Evolutionary conservation across 2,888 invertebrate genomes (phyloP), one percentile per base, ranked within the genome.

Genomic region (Odontocerum albicorne): DNA sequence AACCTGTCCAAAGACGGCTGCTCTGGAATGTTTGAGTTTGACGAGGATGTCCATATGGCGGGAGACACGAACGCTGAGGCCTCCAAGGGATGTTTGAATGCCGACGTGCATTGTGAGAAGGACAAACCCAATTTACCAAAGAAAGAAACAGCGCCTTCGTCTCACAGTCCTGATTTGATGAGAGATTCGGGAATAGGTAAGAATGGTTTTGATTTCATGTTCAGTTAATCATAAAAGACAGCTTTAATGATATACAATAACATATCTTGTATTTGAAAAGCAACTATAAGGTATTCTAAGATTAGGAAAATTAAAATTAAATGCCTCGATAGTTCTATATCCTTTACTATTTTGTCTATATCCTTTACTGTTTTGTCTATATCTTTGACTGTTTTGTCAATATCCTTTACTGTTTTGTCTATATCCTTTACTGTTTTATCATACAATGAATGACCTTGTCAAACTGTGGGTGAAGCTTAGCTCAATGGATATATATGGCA

Each of bases 21-120:
- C 66, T 72, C 77, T 39, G 68, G 75, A 42, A 68, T 78, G 32
- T 78, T 83, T 65, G 82, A 81, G 66, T 83, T 83, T 65, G 83
- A 83, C 63, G 81, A 81, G 64, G 77, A 78, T 63, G 79, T 82
- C 35, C 68, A 70, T 7, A 38, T 55, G 21, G 51, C 45, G 33
- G 70, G 74, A 70, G 77, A 76, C 63, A 75, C 74, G 64, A 67
- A 75, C 49, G 56, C 55, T 22, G 39, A 57, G 22, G 46, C 58
- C 10, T 58, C 54, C 33, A 55, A 21, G 15, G 55, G 36, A 6
- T 31, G 42, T n/a, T 13, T 38, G 13, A 55, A 21, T 27, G 44
- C 49, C 3, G 75, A 75, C 65, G 74, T 77, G 58, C 72, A 77
- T 32, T 74, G 74, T 38, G 71, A 75, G 61, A 79, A 79, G 64